Evolutionary conservation across 2,888 invertebrate genomes (phyloP), one percentile per base, ranked within the genome.

Genomic region (Netelia fuscicornis): DNA sequence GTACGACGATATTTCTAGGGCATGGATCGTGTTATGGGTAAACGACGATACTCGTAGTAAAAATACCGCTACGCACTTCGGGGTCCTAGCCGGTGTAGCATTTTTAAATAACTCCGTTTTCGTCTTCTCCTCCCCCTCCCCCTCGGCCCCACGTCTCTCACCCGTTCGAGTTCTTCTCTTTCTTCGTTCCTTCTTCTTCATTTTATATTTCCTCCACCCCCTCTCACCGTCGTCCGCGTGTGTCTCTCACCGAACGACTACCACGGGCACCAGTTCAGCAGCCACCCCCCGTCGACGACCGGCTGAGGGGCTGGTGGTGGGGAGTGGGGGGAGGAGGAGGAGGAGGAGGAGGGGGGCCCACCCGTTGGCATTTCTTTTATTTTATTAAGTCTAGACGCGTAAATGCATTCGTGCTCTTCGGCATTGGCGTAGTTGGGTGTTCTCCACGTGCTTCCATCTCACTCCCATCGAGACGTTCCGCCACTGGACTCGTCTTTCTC

Each of bases 321-420:
- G 5, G 9, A 56, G 56, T 9, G 56, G 8, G n/a, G 79, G 25
- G 77, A 23, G 42, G 68, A 13, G 13, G 37, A 25, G 56, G 17
- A 64, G 71, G 79, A 64, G 71, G 64, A n/a, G 20, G 56, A 25
- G 87, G 88, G 88, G 88, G 89, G 17, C 89, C 86, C 89, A 89
- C 86, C 86, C 85, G 87, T 86, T 88, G 89, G 88, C 88, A 90
- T 91, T 93, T 92, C 90, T 93, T 93, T 93, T 93, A 92, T 93
- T 92, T 93, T 92, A 92, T 92, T 92, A 91, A 93, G 93, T 93
- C 93, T 93, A 93, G 93, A 93, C 93, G 92, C 92, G 92, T 92
- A 92, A 92, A 92, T 92, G 92, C 92, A 92, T 92, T 92, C 92
- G 92, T 90, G 92, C 89, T 85, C 85, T 83, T 82, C 91, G 90